Conservation (phyloP, 1,140 invertebrate species). For the Meloidogyne floridensis region DNA sequence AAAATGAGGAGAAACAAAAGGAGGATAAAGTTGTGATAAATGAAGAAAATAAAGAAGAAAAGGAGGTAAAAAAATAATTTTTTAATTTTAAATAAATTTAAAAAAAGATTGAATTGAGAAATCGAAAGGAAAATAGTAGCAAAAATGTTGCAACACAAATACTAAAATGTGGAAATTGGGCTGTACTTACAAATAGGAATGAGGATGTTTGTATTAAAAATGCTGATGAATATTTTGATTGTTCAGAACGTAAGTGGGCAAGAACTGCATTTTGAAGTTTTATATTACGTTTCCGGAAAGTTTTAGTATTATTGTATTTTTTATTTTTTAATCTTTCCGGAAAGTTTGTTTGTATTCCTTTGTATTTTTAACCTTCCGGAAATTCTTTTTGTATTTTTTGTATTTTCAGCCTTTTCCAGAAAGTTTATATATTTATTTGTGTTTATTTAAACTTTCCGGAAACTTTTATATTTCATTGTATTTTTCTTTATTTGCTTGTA, state of each 20-base stretch:
- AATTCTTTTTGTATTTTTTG: no score
- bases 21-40: neutral
- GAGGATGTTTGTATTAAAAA: constrained; percentile 5
- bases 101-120: neutral
- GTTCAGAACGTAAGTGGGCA: constrained; percentile 9
- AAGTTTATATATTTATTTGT: no score
- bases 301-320: no score
- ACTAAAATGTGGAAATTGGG: constrained; percentile 9
- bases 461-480: no score
- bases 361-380: no score
- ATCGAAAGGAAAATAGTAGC: neutral
- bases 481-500: no score
- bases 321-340: no score
- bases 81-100: neutral
- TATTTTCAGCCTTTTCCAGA: no score
- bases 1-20: constrained; percentile 5
- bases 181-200: neutral
- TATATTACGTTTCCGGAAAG: no score
- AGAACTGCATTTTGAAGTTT: constrained; percentile 22
- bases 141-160: neutral
- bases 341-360: no score
- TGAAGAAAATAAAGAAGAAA: neutral
- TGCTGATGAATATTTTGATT: constrained; percentile 13
- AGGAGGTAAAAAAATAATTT: neutral
- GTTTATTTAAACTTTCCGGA: no score